Base-by-base conservation (phyloP, 64 coral and sea anemone genomes). In the Pocillopora verrucosa region DNA sequence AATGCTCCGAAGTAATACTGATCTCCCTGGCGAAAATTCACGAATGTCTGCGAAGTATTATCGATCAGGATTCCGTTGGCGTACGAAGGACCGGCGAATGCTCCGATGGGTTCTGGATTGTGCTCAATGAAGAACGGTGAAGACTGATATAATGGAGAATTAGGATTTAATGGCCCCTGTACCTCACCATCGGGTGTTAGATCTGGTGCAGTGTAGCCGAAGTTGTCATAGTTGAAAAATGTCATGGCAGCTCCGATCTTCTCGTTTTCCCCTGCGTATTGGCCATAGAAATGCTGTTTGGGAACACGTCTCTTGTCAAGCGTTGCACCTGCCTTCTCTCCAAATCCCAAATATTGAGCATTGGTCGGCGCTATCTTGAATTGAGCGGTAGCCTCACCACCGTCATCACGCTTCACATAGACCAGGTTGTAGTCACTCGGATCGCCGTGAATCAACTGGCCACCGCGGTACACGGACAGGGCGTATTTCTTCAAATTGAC, bases 151-250 rank as follows among this genome's bases (percentile, higher is more conserved):
- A 96, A 59, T 16, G 94, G 94, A 4, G 77, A 75, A 34, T 96
- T 92, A 26, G 94, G 94, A 60, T 96, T 96, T 87, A 96, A 20
- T 10, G 94, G 78, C 0, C 94, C 94, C 72, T 77, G 78, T 4
- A 86, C 58, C 19, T 96, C 94, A 11, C 94, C 94, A 58, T 89
- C 87, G 17, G 94, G 94, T 36, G 94, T 92, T 11, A 92, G 78
- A 57, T 96, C 94, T 20, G 94, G 94, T 10, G 90, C 94, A 1
- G 89, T 70, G 81, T 96, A 96, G 14, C 94, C 94, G 86, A 96
- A 96, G 74, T 96, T 96, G 36, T 96, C 94, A 72, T 36, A 96
- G 90, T 96, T 96, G 41, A 96, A 96, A 22, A 89, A 96, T 13
- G 94, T 96, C 90, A 96, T 86, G 25, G 94, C 94, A 14, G 94